These are phyloP conservation scores for Cerceris ruficornis DNA, from an alignment of 2,888 invertebrate species.

Conservation along the genomic window DNA sequence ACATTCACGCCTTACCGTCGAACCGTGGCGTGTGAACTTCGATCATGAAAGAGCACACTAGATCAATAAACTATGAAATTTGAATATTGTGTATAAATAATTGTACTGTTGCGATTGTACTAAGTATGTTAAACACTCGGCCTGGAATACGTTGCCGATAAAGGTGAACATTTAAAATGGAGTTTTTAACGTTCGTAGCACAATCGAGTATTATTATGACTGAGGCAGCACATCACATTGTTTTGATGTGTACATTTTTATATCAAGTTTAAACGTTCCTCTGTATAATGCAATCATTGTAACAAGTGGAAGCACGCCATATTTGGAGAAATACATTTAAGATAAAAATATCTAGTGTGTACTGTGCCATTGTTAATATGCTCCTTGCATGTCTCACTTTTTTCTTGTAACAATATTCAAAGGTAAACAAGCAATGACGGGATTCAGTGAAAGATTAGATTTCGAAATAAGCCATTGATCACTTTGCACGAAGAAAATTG, in stretches of 20 bases:
- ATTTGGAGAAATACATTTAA: conserved; percentile 51
- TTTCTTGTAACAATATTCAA: too few species aligned
- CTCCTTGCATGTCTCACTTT: not conserved
- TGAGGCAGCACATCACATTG: conserved; percentile 17
- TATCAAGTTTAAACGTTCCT: conserved; percentile 46
- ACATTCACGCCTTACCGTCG: not conserved
- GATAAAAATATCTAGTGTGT: conserved; percentile 6
- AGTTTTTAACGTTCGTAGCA: conserved; percentile 23
- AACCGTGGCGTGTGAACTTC: not conserved
- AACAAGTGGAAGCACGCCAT: conserved; percentile 29
- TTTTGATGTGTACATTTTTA: conserved; percentile 53
- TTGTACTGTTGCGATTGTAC: not conserved
- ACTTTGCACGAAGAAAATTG: conserved; percentile 15
- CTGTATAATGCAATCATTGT: conserved; percentile 50
- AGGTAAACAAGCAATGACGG: not conserved
- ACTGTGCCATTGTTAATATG: conserved; percentile 5
- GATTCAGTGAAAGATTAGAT: not conserved
- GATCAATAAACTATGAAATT: not conserved
- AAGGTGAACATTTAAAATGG: conserved; percentile 14
- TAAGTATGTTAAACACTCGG: not conserved
- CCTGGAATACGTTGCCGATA: not conserved
- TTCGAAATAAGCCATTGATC: not conserved
- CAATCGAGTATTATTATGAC: conserved; percentile 17
- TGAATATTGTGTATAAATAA: not conserved
- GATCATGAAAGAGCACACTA: not conserved